These are phyloP conservation scores for Rhysida immarginata DNA, from an alignment of 1,140 invertebrate species.

Conservation along the genomic window DNA sequence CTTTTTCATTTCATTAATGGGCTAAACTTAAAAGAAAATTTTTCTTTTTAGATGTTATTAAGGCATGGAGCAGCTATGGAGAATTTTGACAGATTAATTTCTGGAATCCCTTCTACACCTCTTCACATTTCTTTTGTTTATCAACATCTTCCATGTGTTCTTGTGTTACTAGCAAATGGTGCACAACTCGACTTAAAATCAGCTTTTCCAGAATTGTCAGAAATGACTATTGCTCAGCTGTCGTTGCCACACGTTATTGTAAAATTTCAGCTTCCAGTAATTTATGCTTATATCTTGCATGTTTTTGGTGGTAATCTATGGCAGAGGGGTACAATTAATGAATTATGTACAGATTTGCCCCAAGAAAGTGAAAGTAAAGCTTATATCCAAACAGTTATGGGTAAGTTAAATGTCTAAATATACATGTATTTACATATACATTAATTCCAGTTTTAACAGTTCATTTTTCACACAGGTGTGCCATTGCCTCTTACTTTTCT, in stretches of 20 bases:
- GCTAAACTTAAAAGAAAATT: no score
- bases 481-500: no score
- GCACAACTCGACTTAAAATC: not conserved
- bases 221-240: not conserved
- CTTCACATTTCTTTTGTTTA: conserved; percentile 1
- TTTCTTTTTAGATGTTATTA: conserved; percentile 11
- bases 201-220: not conserved
- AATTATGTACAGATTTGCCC: not conserved
- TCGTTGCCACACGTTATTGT: not conserved
- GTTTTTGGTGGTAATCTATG: not conserved
- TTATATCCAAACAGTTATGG: not conserved
- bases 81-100: not conserved
- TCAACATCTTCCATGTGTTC: not conserved
- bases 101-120: not conserved
- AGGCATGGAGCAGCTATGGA: conserved; percentile 9
- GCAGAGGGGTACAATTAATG: not conserved
- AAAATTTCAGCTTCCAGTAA: not conserved
- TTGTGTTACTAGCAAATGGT: not conserved
- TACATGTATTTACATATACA: not conserved
- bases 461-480: no score
- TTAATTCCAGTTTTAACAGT: no score
- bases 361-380: not conserved
- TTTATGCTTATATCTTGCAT: not conserved
- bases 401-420: not conserved
- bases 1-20: no score